A percentile compares a stretch with the other conserved stretches of the same genome.
Conservation (phyloP, 2,113 vertebrate species). For the Upupa epops region DNA sequence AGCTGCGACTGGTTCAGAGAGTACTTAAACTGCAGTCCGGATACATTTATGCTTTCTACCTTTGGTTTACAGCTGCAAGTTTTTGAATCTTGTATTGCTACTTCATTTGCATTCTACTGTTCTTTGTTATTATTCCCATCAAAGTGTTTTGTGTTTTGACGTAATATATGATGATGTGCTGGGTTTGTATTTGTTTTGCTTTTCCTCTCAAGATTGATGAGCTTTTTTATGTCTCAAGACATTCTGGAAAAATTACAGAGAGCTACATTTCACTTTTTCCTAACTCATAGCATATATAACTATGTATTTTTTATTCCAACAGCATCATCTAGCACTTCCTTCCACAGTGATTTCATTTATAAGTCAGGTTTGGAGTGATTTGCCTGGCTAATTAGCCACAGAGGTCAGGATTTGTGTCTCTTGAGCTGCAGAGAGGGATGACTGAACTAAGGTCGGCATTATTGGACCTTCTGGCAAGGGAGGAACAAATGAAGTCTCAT, state of each 20-base stretch:
- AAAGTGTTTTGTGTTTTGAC: neutral
- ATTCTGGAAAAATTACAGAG: neutral
- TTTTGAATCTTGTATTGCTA: neutral
- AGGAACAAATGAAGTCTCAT: neutral
- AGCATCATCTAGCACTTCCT: neutral
- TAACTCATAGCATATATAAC: neutral
- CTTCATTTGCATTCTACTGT: neutral
- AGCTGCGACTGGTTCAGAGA: neutral
- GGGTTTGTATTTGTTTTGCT: neutral
- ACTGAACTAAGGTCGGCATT: neutral
- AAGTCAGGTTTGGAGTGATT: neutral
- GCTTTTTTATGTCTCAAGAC: neutral
- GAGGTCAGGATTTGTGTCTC: neutral
- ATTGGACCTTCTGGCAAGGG: neutral
- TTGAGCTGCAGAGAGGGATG: neutral
- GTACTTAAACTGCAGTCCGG: neutral
- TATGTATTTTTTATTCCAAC: neutral
- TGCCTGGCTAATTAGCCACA: neutral
- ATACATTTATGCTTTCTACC: neutral
- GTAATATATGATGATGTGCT: neutral
- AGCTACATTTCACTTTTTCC: neutral
- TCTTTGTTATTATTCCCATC: neutral
- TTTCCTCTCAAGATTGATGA: neutral
- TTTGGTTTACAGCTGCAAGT: neutral
- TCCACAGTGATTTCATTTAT: neutral